A percentile compares a stretch with the other conserved stretches of the same genome.
phyloP scores from a whole-genome alignment of 2,797 vertebrate species.

The Schizothorax lantsangensis region DNA sequence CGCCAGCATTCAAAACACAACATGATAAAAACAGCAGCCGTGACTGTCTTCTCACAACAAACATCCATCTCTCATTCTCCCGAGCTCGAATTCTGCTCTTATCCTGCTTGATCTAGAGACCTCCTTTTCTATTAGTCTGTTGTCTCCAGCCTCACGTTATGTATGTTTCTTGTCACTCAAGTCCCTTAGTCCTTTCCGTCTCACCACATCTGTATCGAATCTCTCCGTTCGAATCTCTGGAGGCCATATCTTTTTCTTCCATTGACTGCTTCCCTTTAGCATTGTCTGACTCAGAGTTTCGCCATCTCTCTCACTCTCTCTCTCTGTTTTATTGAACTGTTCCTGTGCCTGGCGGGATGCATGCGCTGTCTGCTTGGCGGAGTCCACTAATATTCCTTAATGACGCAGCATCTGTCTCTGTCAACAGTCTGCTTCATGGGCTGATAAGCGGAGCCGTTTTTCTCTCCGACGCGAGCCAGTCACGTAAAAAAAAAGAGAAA shows the following conservation, averaged over 20 bases:
- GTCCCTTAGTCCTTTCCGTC: constrained; percentile 44
- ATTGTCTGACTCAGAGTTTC: constrained; percentile 30
- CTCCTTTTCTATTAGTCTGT: constrained; percentile 48
- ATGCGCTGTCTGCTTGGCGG: constrained; percentile 72
- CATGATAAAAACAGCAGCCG: neutral
- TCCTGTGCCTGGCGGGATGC: constrained; percentile 68
- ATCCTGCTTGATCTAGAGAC: constrained; percentile 41
- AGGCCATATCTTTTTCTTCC: constrained; percentile 30
- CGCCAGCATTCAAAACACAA: neutral
- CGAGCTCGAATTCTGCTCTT: neutral
- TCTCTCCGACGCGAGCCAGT: constrained; percentile 63
- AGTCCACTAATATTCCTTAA: constrained; percentile 85
- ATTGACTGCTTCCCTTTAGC: constrained; percentile 41
- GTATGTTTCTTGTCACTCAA: constrained; percentile 44
- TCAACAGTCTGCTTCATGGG: constrained; percentile 77
- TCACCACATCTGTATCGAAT: constrained; percentile 47
- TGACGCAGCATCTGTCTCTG: constrained; percentile 84
- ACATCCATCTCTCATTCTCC: constrained; percentile 18
- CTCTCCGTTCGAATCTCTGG: constrained; percentile 32
- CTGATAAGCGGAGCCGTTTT: constrained; percentile 76
- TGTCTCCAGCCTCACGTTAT: constrained; percentile 50
- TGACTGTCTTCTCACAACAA: constrained; percentile 18
- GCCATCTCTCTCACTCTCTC: constrained; percentile 19
- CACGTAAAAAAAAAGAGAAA: constrained; percentile 62
- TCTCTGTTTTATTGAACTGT: constrained; percentile 74